Percentiles rank a stretch among this genome's conserved stretches.
Conservation (phyloP, 2,113 vertebrate species). For the Dipodomys merriami region DNA sequence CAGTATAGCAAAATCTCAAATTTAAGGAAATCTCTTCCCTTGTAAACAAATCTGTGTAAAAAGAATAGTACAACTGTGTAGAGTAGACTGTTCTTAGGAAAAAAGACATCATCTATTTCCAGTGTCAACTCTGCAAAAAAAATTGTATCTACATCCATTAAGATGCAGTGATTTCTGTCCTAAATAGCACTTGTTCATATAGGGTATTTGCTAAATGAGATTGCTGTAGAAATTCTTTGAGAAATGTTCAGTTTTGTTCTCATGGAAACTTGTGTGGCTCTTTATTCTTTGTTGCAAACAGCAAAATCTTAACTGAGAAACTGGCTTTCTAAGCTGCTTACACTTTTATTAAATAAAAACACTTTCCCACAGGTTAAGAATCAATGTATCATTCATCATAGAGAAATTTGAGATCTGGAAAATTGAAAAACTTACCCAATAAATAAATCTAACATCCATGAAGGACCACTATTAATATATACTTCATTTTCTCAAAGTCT, state of each 20-base stretch:
- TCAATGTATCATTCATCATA: not conserved
- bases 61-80: not conserved
- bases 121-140: not conserved
- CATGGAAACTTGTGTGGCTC: not conserved
- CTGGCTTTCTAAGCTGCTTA: slow-evolving; percentile 11
- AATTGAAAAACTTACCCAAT: not conserved
- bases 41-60: not conserved
- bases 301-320: not conserved
- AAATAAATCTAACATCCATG: slow-evolving; percentile 8
- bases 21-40: not conserved
- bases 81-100: not conserved
- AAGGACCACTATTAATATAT: not conserved
- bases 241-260: slow-evolving; percentile 52
- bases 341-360: not conserved
- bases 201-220: slow-evolving; percentile 19
- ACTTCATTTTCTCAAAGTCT: not conserved
- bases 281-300: not conserved
- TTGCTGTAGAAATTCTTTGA: slow-evolving; percentile 13
- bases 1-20: not conserved
- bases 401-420: slow-evolving; percentile 16
- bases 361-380: slow-evolving; percentile 40
- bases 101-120: not conserved
- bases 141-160: not conserved
- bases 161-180: slow-evolving; percentile 39
- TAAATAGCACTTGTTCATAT: slow-evolving; percentile 35